phyloP scores from a whole-genome alignment of 1,140 invertebrate genomes.

The Anadara kagoshimensis region DNA sequence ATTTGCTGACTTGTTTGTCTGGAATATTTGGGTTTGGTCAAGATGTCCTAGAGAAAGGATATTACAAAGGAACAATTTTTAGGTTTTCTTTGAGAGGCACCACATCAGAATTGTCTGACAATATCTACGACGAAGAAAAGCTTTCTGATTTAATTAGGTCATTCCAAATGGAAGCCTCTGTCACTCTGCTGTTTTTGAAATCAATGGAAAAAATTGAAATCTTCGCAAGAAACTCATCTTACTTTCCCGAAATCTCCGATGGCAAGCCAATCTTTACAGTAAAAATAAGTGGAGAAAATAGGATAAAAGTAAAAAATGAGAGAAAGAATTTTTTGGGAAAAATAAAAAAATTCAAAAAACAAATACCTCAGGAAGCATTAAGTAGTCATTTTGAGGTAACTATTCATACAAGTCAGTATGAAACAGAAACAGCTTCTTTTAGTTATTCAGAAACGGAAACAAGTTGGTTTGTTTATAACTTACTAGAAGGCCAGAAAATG shows the following conservation, averaged over 20 bases:
- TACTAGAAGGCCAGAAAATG: constrained; percentile 26
- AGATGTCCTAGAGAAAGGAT: constrained; percentile 27
- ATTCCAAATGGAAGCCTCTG: constrained; percentile 41
- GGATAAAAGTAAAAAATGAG: neutral
- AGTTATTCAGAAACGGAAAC: neutral
- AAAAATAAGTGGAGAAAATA: neutral
- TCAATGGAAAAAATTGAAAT: constrained; percentile 28
- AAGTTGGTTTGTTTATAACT: constrained; percentile 45
- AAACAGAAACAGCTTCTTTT: neutral
- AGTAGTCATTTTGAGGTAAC: constrained; percentile 1
- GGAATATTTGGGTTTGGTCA: constrained; percentile 41
- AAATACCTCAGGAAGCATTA: neutral
- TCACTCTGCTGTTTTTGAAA: constrained; percentile 46
- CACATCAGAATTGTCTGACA: constrained; percentile 34
- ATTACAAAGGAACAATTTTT: constrained; percentile 55
- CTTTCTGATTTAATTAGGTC: constrained; percentile 41
- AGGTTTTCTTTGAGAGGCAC: constrained; percentile 49
- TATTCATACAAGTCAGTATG: neutral
- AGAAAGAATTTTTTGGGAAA: constrained; percentile 10
- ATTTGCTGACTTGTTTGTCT: constrained; percentile 20
- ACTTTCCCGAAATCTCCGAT: neutral
- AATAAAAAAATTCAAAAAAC: constrained; percentile 5
- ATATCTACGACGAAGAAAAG: constrained; percentile 43
- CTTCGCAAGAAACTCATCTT: neutral
- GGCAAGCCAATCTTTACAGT: constrained; percentile 2